These are phyloP conservation scores for Emydoidea blandingii DNA, from an alignment of 2,797 vertebrate genomes.

Conservation along the genomic window DNA sequence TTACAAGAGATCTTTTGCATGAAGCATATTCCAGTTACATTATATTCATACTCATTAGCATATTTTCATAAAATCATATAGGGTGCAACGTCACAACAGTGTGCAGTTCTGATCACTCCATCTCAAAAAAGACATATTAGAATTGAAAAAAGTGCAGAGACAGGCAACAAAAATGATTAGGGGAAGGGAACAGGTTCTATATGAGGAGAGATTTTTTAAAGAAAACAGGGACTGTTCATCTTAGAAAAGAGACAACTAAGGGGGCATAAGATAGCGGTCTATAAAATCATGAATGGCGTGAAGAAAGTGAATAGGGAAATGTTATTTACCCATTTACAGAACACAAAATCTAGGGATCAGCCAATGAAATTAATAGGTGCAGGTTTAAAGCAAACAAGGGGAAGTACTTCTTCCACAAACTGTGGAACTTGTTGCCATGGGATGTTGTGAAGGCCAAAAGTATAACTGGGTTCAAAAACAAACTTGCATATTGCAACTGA, in stretches of 20 bases:
- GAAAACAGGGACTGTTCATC: neutral
- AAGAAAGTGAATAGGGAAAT: neutral
- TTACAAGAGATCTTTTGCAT: no score
- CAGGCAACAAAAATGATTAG: neutral
- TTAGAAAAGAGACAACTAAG: neutral
- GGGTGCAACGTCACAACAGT: no score
- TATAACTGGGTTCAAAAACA: neutral
- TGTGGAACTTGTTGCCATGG: neutral
- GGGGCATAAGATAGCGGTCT: neutral
- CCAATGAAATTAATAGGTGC: neutral
- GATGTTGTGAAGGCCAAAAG: neutral
- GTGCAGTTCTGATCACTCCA: neutral
- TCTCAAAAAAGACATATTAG: neutral
- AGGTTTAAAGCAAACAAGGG: neutral
- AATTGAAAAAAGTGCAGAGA: neutral
- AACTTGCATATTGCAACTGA: neutral
- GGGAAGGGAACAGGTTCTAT: neutral
- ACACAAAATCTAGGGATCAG: neutral
- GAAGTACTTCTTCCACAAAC: neutral
- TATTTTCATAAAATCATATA: no score
- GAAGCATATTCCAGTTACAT: no score
- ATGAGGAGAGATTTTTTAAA: neutral
- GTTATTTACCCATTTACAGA: neutral
- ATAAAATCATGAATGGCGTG: neutral
- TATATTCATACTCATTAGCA: no score